phyloP scores from a whole-genome alignment of 2,888 invertebrate genomes.

The Hemaris fuciformis region DNA sequence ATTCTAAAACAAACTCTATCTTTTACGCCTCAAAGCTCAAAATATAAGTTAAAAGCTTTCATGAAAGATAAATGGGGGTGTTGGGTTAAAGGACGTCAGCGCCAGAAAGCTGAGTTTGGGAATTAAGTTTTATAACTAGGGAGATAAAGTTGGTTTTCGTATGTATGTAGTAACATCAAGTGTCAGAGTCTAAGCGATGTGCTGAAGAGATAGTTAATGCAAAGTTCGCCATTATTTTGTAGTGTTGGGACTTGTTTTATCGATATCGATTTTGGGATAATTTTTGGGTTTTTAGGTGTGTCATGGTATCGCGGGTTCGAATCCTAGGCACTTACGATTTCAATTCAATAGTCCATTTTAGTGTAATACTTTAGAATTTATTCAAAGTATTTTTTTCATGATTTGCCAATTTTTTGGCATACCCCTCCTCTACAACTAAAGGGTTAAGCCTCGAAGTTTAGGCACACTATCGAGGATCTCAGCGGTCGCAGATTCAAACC shows the following conservation, averaged over 20 bases:
- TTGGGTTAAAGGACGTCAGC: neutral
- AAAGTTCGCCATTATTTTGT: slow-evolving; percentile 51
- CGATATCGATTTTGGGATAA: slow-evolving; percentile 21
- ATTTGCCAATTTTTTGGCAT: no score
- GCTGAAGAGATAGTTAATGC: slow-evolving; percentile 59
- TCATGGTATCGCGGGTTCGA: no score
- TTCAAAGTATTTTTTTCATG: no score
- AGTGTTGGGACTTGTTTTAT: slow-evolving; percentile 33
- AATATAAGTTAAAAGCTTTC: neutral
- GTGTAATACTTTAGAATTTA: no score
- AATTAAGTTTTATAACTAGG: neutral
- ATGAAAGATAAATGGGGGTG: neutral
- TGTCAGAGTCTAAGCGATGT: slow-evolving; percentile 49
- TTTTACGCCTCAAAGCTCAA: neutral
- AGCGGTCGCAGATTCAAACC: no score
- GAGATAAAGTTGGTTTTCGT: neutral
- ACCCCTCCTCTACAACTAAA: no score
- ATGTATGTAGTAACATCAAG: slow-evolving; percentile 17
- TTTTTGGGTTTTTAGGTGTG: no score
- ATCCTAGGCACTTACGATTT: no score
- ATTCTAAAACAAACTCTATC: neutral
- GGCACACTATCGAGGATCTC: no score
- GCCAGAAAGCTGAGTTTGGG: neutral
- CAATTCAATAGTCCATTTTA: no score
- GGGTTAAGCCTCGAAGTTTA: no score